Conservation (phyloP, 2,797 vertebrate genomes). For the Mareca strepera region DNA sequence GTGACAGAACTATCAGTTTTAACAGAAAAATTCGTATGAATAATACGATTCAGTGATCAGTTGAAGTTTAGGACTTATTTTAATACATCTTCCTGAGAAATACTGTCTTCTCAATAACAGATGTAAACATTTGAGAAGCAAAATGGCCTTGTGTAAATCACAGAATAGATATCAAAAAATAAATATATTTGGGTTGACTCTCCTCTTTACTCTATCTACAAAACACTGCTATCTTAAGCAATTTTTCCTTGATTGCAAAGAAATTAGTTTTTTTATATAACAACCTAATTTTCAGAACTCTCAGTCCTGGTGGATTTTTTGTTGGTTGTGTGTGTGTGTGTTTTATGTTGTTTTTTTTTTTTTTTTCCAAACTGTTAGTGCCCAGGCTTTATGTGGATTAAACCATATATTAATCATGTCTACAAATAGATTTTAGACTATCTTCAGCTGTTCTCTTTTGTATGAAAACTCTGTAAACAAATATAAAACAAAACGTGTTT, state of each 20-base stretch:
- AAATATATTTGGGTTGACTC: background rate
- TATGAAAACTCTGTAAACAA: background rate
- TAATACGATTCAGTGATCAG: slow-evolving; percentile 13
- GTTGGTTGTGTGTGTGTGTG: too few relatives aligned
- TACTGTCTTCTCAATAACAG: background rate
- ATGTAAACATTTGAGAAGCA: slow-evolving; percentile 3
- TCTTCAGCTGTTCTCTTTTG: background rate
- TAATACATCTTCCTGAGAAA: slow-evolving; percentile 4
- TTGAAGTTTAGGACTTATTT: background rate
- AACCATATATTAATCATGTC: background rate
- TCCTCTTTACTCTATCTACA: background rate
- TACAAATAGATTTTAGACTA: background rate
- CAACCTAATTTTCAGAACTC: background rate
- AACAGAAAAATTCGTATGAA: slow-evolving; percentile 15
- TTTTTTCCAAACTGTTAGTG: background rate
- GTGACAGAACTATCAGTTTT: background rate
- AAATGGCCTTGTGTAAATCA: background rate
- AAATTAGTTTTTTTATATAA: background rate
- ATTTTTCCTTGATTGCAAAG: background rate
- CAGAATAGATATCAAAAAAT: background rate
- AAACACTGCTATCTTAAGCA: background rate
- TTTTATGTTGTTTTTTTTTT: too few relatives aligned
- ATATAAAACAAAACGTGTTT: background rate
- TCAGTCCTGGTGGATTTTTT: background rate
- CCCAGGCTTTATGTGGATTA: background rate